Evolutionary conservation across 2,113 vertebrate species (phyloP), one percentile per base, ranked within the genome.

Genomic region (Vimba vimba): DNA sequence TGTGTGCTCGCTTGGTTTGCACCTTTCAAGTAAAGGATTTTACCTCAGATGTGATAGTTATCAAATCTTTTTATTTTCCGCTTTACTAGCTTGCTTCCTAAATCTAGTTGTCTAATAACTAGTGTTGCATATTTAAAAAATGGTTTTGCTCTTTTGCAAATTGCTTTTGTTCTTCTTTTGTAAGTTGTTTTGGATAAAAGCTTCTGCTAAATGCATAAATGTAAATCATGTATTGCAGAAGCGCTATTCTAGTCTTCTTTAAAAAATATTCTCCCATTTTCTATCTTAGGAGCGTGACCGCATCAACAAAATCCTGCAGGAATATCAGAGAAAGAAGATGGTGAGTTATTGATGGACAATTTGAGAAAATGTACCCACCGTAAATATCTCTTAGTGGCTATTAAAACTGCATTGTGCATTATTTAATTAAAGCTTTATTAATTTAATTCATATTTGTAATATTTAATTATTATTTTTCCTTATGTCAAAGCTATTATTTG

Each of bases 241-340:
- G 15, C 3, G 1, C 6, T 33, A 19, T 33, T 17, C 27, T 66
- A 66, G 27, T 68, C 6, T 68, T 33, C 27, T 21, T 21, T 21
- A 39, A 43, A 71, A n/a, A 23, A 43, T 25, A 30, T 39, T 43
- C 2, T 45, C 1, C 19, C 21, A 57, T 15, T 60, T 77, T 76
- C 89, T 75, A 57, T 90, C 89, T 66, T 90, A 99, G 98, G 98
- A 99, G 91, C 95, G 94, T 17, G 97, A 98, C 74, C 96, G 98
- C 82, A 96, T 99, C 87, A 93, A 94, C 90, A 96, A 93, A 91
- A 96, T 99, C 92, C 93, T 97, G 68, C 96, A 98, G 91, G 96
- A 98, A 0, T 99, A 98, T 91, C 95, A 95, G 92, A 97, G 93
- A 92, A 99, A 99, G 91, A 99, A 97, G 93, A 97, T 97, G 0